Conservation (phyloP, 2,888 invertebrate genomes). For the Apoderus coryli region DNA sequence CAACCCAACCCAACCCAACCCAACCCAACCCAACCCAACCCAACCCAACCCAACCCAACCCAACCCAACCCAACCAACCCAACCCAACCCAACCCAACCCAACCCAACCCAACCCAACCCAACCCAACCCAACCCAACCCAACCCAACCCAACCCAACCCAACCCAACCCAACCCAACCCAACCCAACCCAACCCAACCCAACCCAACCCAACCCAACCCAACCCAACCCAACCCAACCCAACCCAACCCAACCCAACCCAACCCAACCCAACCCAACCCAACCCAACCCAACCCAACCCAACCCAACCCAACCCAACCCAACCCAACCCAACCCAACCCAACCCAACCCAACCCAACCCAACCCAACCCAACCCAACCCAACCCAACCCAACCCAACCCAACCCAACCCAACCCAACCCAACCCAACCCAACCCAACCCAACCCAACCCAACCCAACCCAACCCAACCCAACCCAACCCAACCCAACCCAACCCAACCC, state of each 20-base stretch:
- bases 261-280: conserved; percentile 15
- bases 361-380: conserved; percentile 12
- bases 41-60: too few species aligned
- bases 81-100: too few species aligned
- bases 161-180: conserved; percentile 14
- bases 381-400: conserved; percentile 12
- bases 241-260: conserved; percentile 15
- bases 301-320: conserved; percentile 13
- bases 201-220: too few species aligned
- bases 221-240: conserved; percentile 13
- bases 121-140: conserved; percentile 13
- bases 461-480: conserved; percentile 16
- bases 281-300: conserved; percentile 14
- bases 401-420: conserved; percentile 15
- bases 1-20: too few species aligned
- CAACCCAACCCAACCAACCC: too few species aligned
- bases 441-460: conserved; percentile 15
- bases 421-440: conserved; percentile 15
- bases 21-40: too few species aligned
- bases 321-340: conserved; percentile 15
- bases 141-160: conserved; percentile 11
- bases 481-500: conserved; percentile 16
- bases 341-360: conserved; percentile 15
- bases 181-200: conserved; percentile 13
- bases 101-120: conserved; percentile 13